A percentile compares a stretch with the other conserved stretches of the same genome.
These are phyloP conservation scores for Acrocephalus kingi DNA, from an alignment of 2,113 vertebrate genomes.

Conservation along the genomic window DNA sequence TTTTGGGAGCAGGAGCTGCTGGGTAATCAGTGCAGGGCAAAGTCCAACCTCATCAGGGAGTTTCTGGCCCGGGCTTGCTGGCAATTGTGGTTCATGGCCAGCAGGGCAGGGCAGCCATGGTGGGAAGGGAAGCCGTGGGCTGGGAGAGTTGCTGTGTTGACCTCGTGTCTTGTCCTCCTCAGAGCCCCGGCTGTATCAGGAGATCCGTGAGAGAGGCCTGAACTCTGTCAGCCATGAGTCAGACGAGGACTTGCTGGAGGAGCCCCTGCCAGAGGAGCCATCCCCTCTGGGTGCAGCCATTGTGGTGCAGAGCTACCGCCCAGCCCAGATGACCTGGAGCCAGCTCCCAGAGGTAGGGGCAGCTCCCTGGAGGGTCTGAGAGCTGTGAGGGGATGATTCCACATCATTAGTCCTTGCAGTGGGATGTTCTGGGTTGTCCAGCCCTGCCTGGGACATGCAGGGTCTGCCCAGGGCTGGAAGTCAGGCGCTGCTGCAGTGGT, in stretches of 20 bases:
- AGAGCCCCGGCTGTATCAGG: slow-evolving; percentile 91
- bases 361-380: accelerated
- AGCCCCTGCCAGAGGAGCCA: slow-evolving; percentile 60
- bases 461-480: not conserved
- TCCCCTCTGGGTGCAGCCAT: slow-evolving; percentile 73
- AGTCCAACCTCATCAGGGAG: not conserved
- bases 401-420: accelerated
- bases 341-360: slow-evolving; percentile 87
- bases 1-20: not conserved
- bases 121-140: not conserved
- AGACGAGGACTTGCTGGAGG: slow-evolving; percentile 80
- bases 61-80: accelerated
- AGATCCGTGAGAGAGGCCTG: slow-evolving; percentile 91
- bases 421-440: not conserved
- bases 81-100: not conserved
- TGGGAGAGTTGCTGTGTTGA: not conserved
- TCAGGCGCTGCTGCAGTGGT: not conserved
- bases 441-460: accelerated
- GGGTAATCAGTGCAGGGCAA: not conserved
- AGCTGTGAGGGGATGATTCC: not conserved
- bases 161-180: not conserved
- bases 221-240: slow-evolving; percentile 81
- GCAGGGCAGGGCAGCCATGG: not conserved
- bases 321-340: slow-evolving; percentile 89
- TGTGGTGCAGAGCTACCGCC: slow-evolving; percentile 87